These are phyloP conservation scores for Nyctereutes procyonoides DNA, from an alignment of 2,113 vertebrate genomes.

Conservation along the genomic window DNA sequence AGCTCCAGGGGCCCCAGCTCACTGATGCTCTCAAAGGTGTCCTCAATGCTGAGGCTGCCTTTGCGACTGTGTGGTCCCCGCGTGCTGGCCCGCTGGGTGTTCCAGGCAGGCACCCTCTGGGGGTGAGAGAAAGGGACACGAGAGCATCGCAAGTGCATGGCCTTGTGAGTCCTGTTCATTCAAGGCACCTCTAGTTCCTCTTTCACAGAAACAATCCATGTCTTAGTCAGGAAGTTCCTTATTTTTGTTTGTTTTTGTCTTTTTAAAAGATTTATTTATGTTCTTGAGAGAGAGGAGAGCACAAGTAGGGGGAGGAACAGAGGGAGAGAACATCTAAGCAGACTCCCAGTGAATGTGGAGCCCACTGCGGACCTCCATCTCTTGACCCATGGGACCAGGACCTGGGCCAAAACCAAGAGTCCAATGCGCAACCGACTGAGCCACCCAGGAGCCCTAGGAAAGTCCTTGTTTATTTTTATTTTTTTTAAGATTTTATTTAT, in stretches of 20 bases:
- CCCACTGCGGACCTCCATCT: neutral
- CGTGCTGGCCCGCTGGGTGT: constrained; percentile 83
- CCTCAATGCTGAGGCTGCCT: constrained; percentile 91
- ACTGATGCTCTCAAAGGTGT: constrained; percentile 92
- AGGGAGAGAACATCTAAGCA: neutral
- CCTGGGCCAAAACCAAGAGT: neutral
- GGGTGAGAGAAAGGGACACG: neutral
- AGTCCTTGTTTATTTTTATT: neutral
- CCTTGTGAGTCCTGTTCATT: neutral
- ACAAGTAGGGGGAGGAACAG: neutral
- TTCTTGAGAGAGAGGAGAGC: neutral
- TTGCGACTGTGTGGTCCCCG: constrained; percentile 85
- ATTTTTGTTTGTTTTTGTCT: neutral
- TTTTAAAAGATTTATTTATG: neutral
- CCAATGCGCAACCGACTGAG: neutral
- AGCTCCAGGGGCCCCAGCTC: constrained; percentile 97
- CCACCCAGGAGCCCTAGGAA: neutral
- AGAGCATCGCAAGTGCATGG: neutral
- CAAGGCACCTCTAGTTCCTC: neutral
- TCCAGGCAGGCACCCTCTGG: constrained; percentile 89
- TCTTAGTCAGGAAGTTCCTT: neutral
- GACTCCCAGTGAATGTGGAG: neutral
- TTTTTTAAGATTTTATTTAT: too few species aligned
- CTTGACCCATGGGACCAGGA: neutral
- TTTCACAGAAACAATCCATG: neutral